Evolutionary conservation across 2,888 invertebrate species (phyloP).

Genomic region (Embidobia sp.): DNA sequence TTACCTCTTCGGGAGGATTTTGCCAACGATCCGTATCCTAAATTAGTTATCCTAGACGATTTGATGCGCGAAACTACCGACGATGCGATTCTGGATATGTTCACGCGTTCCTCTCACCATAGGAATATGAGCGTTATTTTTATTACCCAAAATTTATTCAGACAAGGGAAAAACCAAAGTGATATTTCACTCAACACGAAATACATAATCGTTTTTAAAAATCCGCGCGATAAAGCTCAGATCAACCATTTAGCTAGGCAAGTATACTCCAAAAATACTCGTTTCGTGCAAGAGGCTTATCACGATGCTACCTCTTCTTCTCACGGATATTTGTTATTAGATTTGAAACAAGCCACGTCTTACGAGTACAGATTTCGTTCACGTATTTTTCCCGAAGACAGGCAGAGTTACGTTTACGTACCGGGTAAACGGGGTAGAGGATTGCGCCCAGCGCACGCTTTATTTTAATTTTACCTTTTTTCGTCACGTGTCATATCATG

Average conservation of each 20-base stretch:
- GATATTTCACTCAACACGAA: too few relatives aligned
- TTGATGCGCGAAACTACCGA: conserved; percentile 24
- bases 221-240: too few relatives aligned
- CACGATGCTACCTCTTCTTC: conserved; percentile 3
- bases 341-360: too few relatives aligned
- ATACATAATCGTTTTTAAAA: too few relatives aligned
- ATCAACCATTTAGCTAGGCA: not conserved
- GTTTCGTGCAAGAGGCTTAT: conserved; percentile 16
- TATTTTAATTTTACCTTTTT: too few relatives aligned
- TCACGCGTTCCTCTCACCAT: conserved; percentile 65
- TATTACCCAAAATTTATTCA: conserved; percentile 1
- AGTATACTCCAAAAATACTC: not conserved
- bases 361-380: too few relatives aligned
- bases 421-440: too few relatives aligned
- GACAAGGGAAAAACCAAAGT: not conserved
- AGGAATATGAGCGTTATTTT: conserved; percentile 26
- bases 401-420: too few relatives aligned
- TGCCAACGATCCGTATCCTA: conserved; percentile 17
- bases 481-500: too few relatives aligned
- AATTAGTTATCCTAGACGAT: conserved; percentile 38
- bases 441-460: too few relatives aligned
- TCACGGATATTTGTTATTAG: too few relatives aligned
- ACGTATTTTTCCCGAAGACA: too few relatives aligned
- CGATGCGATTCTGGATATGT: conserved; percentile 57
- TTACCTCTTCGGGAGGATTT: conserved; percentile 25